Base-by-base conservation (phyloP, 2,888 invertebrate species). In the Linyphia triangularis region DNA sequence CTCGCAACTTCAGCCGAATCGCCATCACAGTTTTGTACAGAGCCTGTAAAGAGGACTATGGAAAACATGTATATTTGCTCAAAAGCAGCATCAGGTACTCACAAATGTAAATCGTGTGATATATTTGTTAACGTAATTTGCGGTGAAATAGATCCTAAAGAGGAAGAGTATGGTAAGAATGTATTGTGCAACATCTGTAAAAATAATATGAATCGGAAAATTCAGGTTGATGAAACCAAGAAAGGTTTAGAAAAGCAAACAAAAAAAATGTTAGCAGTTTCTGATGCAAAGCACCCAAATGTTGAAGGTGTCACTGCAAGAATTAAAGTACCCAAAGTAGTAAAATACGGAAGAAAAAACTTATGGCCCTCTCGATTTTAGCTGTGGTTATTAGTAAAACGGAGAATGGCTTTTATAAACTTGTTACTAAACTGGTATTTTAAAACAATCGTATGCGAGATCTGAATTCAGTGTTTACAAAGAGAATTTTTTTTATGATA, bases 361-460 rank as follows among this genome's bases (percentile, higher is more conserved):
- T 82, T 37, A 82, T 82, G 26, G 37, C 61, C 43, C 19, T 33
- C 22, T 63, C 26, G 22, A 63, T 59, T 85, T 77, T 59, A 75
- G 37, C 37, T 84, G 65, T 67, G 37, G 75, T 75, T 85, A 67
- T 63, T 63, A 59, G 57, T 77, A 85, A 85, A 84, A 84, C 51
- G 69, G 37, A 77, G 67, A 37, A 69, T 37, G 61, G 40, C 5
- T 70, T 85, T 85, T 70, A 70, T 70, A 85, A 69, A 78, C 19
- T 78, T 69, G 43, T 26, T 70, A 43, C 70, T 70, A 77, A 85
- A 61, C 24, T 37, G 19, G 24, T 73, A 65, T 73, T 85, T 85
- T 84, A 59, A 65, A 73, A 75, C 65, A 84, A 65, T 67, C 67
- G 67, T 77, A 69, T 75, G 65, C 65, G 30, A 57, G 16, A 78